phyloP scores from a whole-genome alignment of 1,140 invertebrate species.

The Hycleus cichorii region DNA sequence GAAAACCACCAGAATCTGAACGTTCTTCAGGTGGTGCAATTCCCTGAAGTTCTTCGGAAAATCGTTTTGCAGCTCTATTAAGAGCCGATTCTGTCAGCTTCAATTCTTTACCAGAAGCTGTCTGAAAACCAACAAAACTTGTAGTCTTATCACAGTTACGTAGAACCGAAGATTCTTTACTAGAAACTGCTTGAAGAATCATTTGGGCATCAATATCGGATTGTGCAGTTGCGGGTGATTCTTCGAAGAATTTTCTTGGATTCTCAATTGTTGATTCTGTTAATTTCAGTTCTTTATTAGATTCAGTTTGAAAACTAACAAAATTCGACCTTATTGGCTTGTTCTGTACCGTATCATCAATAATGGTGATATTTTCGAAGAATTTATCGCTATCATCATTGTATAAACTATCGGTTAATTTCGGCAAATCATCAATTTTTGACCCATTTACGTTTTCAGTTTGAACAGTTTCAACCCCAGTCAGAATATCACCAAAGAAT shows the following conservation, averaged over 20 bases:
- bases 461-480: slow-evolving; percentile 5
- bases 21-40: slow-evolving; percentile 10
- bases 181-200: no score
- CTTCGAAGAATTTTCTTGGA: neutral
- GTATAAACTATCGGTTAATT: neutral
- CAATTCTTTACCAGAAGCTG: slow-evolving; percentile 36
- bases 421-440: no score
- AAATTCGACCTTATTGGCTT: no score
- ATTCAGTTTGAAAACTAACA: no score
- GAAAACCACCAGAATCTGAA: slow-evolving; percentile 5
- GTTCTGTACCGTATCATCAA: no score
- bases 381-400: neutral
- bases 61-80: slow-evolving; percentile 25
- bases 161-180: no score
- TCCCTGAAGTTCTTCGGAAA: slow-evolving; percentile 8
- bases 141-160: no score
- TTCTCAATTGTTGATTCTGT: neutral
- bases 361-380: no score
- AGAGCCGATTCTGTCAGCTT: slow-evolving; percentile 35
- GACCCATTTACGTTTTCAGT: neutral
- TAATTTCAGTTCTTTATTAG: no score
- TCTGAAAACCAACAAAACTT: slow-evolving; percentile 21
- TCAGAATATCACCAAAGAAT: neutral
- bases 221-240: neutral
- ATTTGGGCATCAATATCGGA: no score